A percentile compares a stretch with the other conserved stretches of the same genome.
These are phyloP conservation scores for Psittacula echo DNA, from an alignment of 2,797 vertebrate genomes.

Conservation along the genomic window DNA sequence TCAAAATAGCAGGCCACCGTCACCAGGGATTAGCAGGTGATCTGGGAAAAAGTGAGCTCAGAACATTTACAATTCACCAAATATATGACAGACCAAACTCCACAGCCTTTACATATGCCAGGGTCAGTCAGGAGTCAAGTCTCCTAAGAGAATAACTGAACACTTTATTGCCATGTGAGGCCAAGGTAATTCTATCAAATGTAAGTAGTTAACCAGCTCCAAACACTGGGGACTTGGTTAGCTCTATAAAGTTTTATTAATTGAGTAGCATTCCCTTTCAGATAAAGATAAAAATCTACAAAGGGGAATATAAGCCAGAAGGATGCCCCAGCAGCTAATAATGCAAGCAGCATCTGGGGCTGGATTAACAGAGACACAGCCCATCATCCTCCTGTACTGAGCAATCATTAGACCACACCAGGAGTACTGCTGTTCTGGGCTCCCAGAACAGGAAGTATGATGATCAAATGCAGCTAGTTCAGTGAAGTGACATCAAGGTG, in stretches of 20 bases:
- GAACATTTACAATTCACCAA: slow-evolving; percentile 3
- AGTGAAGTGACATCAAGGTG: background rate
- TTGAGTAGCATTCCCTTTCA: background rate
- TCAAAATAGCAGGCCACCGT: slow-evolving; percentile 39
- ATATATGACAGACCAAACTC: background rate
- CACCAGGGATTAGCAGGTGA: slow-evolving; percentile 33
- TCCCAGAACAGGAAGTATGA: background rate
- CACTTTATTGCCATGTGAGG: background rate
- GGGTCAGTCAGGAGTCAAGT: background rate
- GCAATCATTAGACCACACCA: background rate
- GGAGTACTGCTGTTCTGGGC: background rate
- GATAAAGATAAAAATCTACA: background rate
- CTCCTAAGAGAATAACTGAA: background rate
- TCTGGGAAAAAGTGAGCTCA: background rate
- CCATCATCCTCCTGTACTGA: background rate
- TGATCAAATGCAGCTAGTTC: background rate
- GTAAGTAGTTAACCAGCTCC: background rate
- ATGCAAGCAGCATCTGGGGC: background rate
- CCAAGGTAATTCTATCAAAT: background rate
- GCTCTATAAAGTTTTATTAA: background rate
- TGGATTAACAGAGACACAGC: background rate
- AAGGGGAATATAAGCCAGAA: background rate
- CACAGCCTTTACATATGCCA: background rate
- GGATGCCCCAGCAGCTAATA: background rate
- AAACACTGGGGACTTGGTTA: background rate